These are phyloP conservation scores for Solen grandis DNA, from an alignment of 1,140 invertebrate genomes.

Conservation along the genomic window DNA sequence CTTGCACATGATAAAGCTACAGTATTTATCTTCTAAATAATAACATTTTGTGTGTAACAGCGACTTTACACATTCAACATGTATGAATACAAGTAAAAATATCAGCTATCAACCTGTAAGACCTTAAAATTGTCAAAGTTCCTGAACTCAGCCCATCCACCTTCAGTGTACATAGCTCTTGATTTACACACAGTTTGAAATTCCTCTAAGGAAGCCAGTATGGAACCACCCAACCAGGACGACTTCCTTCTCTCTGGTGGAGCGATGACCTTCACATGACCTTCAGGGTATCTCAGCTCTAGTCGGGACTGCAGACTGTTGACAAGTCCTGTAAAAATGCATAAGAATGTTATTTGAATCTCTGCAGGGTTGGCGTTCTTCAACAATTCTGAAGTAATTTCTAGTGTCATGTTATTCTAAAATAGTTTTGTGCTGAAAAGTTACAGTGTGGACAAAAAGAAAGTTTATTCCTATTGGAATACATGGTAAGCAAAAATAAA, in stretches of 20 bases:
- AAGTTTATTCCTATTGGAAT: background rate
- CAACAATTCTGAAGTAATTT: no score
- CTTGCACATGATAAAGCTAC: no score
- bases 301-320: background rate
- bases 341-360: no score
- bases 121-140: background rate
- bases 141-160: background rate
- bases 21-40: no score
- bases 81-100: no score
- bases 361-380: no score
- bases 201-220: background rate
- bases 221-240: slow-evolving; percentile 30
- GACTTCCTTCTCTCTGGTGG: slow-evolving; percentile 35
- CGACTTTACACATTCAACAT: no score
- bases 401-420: no score
- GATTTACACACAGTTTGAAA: slow-evolving; percentile 15
- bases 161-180: background rate
- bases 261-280: background rate
- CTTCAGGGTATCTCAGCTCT: background rate
- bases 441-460: background rate
- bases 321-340: slow-evolving; percentile 14
- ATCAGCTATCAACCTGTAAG: background rate
- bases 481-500: background rate
- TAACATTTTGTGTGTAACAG: no score
- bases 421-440: no score